These are phyloP conservation scores for Cataglyphis albicans DNA, from an alignment of 2,888 invertebrate species.

Conservation along the genomic window DNA sequence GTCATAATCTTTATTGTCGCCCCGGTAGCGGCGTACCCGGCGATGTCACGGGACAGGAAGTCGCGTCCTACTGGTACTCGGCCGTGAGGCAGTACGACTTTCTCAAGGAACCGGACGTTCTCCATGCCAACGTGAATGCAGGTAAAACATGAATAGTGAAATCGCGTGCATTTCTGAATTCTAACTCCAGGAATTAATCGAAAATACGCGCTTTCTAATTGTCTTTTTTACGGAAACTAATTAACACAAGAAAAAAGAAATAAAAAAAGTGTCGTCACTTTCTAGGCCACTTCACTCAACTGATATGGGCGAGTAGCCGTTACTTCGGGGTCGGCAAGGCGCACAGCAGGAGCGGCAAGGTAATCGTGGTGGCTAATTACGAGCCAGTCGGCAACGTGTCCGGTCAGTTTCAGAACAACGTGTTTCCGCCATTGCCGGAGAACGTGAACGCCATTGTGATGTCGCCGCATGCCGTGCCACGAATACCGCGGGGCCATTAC, in stretches of 20 bases:
- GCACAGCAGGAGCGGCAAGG: conserved; percentile 91
- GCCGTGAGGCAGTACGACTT: conserved; percentile 92
- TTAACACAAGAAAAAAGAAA: background rate
- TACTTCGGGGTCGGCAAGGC: conserved; percentile 94
- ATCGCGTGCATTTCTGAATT: background rate
- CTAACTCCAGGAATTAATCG: too few relatives aligned
- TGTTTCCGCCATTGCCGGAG: conserved; percentile 91
- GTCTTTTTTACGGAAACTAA: background rate
- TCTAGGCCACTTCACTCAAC: conserved; percentile 94
- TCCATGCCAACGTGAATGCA: conserved; percentile 93
- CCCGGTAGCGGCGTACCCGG: conserved; percentile 90
- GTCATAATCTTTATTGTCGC: conserved; percentile 93
- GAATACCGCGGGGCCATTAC: conserved; percentile 8
- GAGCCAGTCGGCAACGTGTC: conserved; percentile 93
- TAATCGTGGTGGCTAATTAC: conserved; percentile 94
- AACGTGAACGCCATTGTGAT: conserved; percentile 86
- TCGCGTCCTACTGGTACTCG: conserved; percentile 93
- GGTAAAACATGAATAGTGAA: conserved; percentile 86
- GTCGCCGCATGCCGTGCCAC: conserved; percentile 75
- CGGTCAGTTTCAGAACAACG: conserved; percentile 92
- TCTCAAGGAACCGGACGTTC: conserved; percentile 90
- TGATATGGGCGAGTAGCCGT: conserved; percentile 93
- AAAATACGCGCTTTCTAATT: too few relatives aligned
- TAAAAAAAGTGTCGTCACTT: background rate
- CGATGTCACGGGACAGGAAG: conserved; percentile 93